Evolutionary conservation across 2,888 invertebrate species (phyloP), one percentile per base, ranked within the genome.

Genomic region (Ennomos fuscantarius): DNA sequence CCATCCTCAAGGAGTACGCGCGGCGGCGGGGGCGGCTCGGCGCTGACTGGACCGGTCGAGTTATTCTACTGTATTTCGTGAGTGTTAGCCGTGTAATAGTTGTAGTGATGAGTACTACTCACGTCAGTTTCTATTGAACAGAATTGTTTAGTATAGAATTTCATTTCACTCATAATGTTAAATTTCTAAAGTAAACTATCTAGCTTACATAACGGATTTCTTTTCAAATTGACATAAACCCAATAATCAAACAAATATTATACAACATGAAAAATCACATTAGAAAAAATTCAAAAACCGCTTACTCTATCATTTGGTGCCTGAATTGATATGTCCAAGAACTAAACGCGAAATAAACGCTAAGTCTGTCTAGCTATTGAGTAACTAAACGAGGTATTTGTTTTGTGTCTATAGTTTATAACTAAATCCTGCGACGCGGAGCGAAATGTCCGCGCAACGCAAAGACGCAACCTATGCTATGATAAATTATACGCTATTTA

Each of bases 311-410:
- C 81, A 84, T 86, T 91, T 91, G 91, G 91, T 91, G 90, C 88
- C 81, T 89, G 89, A 88, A 83, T 89, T 92, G 91, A 92, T 91
- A 91, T 92, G 91, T 92, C 75, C 83, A 79, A 84, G 81, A 91
- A 91, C 83, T 85, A 86, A 90, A 90, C 76, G 84, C 86, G 84
- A 91, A 89, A 86, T 80, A 79, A 89, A 87, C 65, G 74, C 84
- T 85, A 87, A 86, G 71, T 81, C 81, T 81, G 83, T 82, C 87
- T 89, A 87, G 78, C 88, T 90, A 89, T 83, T 79, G 84, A 83
- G 79, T 87, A 90, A 91, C 84, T 87, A 88, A 90, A 91, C 90
- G 90, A 90, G 90, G 90, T 90, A 90, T 86, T 86, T 86, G 82
- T 84, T 84, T 86, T 87, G 87, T 90, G 83, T 85, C 87, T 90